Evolutionary conservation across 2,888 invertebrate species (phyloP), one percentile per base, ranked within the genome.

Genomic region (Caenorhabditis drosophilae): DNA sequence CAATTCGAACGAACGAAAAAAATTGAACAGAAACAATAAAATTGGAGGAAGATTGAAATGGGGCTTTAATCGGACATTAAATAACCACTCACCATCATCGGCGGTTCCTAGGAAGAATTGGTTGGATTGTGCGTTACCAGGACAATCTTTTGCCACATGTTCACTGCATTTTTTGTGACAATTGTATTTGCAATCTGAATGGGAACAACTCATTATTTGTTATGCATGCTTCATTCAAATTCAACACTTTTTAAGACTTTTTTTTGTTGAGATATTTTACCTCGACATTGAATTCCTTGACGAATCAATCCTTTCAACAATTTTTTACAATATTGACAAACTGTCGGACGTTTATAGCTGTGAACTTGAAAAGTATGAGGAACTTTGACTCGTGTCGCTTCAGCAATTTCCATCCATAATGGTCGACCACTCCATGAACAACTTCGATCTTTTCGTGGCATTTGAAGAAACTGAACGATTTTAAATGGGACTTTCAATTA

Each of bases 311-410:
- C 97, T 75, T 91, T 91, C 70, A 98, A 88, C 79, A 98, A 88
- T 86, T 93, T 93, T 86, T 93, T 93, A 88, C 97, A 98, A 85
- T 90, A 89, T 79, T 94, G 92, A 84, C 98, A 98, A 20, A 97
- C 91, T 0, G 97, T 98, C 53, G 96, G 98, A 48, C 93, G 88
- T 45, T 93, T 95, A 87, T 98, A 98, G 53, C 92, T 91, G 87
- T 97, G 97, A 70, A 97, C 89, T 73, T 93, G 91, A 86, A 96
- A 96, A 4, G 96, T 96, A 86, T 97, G 97, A 34, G 97, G 96
- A 83, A 93, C 91, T 75, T 86, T 86, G 64, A 86, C 85, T 62
- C 86, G 83, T 44, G 86, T 87, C 34, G 89, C 89, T 78, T 89
- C 87, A 82, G 90, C 90, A 77, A 89, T 87, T 81, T 90, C 90